Evolutionary conservation across 2,888 invertebrate species (phyloP), one percentile per base, ranked within the genome.

Genomic region (Cephus spinipes): DNA sequence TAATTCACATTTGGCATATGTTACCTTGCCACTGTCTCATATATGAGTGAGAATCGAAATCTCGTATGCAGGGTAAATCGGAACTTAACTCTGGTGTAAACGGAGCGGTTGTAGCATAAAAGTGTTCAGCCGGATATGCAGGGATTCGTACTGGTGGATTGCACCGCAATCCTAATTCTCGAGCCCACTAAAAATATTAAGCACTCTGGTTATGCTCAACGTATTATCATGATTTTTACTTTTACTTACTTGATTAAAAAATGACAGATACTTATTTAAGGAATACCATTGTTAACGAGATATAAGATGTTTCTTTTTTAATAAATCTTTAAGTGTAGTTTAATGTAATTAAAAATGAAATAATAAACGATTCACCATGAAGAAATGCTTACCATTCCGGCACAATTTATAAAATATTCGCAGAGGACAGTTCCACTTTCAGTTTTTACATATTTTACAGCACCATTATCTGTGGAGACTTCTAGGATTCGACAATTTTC

Each of bases 51-150:
- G 94, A 93, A 90, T 96, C 96, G 87, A 93, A 95, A 91, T 96
- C 95, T 83, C 95, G 90, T 6, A 95, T 92, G 82, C 92, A 93
- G 6, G 94, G 94, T 35, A 94, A 82, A 81, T 89, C 85, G 73
- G 88, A 88, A 81, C 91, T 91, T 79, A 89, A 83, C 73, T 84
- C 89, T 76, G 83, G 80, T 73, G 85, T 86, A 76, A 92, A 83
- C 33, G 93, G 92, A 80, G 93, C 92, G 15, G 95, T 94, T 12
- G 94, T 93, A 4, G 94, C 93, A 88, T 95, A 95, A 88, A 94
- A 94, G 90, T 95, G 95, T 88, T 95, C 94, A 71, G 94, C 95
- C 33, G 95, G 94, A 89, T 95, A 95, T 0, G 94, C 94, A 23
- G 96, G 95, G 73, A 96, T 94, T 85, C 94, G 92, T 0, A 95